Evolutionary conservation across 1,140 invertebrate genomes (phyloP), one percentile per base, ranked within the genome.

Genomic region (Aethina tumida): DNA sequence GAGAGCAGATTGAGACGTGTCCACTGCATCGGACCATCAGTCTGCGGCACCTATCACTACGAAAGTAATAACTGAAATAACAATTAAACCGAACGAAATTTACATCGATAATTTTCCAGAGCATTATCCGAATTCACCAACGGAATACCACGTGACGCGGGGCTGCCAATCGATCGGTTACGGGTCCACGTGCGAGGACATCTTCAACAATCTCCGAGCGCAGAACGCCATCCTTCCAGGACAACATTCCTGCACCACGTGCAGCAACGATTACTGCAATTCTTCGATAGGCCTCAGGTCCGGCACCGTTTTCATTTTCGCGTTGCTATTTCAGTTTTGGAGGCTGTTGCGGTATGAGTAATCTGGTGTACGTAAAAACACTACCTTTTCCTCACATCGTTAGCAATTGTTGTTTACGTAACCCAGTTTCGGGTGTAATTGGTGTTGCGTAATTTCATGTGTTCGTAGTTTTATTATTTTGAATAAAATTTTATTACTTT

Each of bases 161-260:
- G 52, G 52, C 2, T 54, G 52, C 33, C 52, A 54, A 36, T 44
- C 47, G 2, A 9, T 50, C 1, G 15, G 43, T 9, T 52, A 47
- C 26, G 52, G 52, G 3, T 41, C 49, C 4, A 52, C 49, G 2
- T 54, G 52, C 22, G 52, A 54, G 24, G 49, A 54, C 26, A 54
- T 54, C 28, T 54, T 54, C 35, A 43, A 50, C 18, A 39, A 54
- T 12, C 35, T 52, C 18, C 36, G 47, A 24, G 26, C 33, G 9
- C 47, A 34, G 22, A 43, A 41, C 2, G 33, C 39, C 16, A 43
- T 54, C 22, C 33, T 50, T 7, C 49, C 44, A 2, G 52, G 52
- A 2, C 52, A 54, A 32, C 52, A 54, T 27, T 45, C 41, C 5
- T 54, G 52, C 26, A 38, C 49, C 8, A 54, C 52, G 8, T 54